These are phyloP conservation scores for Monodelphis domestica DNA, from an alignment of 2,797 vertebrate species.

Conservation along the genomic window DNA sequence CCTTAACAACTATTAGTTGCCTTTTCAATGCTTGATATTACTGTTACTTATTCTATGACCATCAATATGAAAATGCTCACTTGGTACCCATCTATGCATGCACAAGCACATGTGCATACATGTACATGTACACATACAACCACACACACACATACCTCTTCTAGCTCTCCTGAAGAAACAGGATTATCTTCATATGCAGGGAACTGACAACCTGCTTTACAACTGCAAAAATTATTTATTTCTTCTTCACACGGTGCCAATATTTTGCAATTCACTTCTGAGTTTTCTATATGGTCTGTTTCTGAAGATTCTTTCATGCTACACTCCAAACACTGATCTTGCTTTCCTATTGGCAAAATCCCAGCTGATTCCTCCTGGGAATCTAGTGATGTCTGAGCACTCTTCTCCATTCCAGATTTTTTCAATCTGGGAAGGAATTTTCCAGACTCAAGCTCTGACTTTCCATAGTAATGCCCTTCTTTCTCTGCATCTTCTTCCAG, in stretches of 20 bases:
- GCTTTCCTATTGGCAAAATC: slow-evolving; percentile 89
- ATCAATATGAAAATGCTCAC: not conserved
- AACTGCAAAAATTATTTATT: slow-evolving; percentile 86
- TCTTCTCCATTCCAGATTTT: slow-evolving; percentile 99
- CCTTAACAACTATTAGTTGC: not conserved
- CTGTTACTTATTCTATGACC: not conserved
- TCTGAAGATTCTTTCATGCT: slow-evolving; percentile 87
- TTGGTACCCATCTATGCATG: not conserved
- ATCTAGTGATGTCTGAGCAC: slow-evolving; percentile 99
- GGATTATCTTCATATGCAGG: slow-evolving; percentile 90
- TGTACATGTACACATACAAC: not conserved
- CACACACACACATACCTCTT: slow-evolving; percentile 89
- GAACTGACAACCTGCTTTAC: slow-evolving; percentile 88
- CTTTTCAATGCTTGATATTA: not conserved
- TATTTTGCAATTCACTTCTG: slow-evolving; percentile 88
- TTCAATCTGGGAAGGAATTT: slow-evolving; percentile 97
- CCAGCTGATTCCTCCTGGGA: slow-evolving; percentile 94
- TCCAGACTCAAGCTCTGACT: slow-evolving; percentile 98
- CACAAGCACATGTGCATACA: not conserved
- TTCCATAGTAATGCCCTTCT: slow-evolving; percentile 97
- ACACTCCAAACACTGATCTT: slow-evolving; percentile 92
- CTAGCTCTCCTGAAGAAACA: slow-evolving; percentile 88
- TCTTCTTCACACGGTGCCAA: slow-evolving; percentile 89
- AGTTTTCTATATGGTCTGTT: slow-evolving; percentile 84
- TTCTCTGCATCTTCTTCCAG: slow-evolving; percentile 99